A percentile compares a stretch with the other conserved stretches of the same genome.
phyloP scores from a whole-genome alignment of 2,797 vertebrate genomes.

The Dendrocincla tyrannina region DNA sequence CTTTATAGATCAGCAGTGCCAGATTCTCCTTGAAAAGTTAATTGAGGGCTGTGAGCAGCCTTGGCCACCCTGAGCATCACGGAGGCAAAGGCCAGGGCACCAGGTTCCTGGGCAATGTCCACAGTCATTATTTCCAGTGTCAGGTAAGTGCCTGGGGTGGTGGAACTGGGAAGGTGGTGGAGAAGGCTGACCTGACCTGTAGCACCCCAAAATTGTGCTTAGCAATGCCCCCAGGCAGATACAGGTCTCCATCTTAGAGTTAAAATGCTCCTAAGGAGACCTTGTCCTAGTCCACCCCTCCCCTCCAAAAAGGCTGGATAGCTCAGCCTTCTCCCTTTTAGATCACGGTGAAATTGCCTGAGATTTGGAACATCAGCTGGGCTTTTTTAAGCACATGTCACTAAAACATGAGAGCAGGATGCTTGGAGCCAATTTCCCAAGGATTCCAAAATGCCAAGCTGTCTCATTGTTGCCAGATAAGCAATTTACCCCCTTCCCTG shows the following conservation, averaged over 20 bases:
- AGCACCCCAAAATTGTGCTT: accelerated
- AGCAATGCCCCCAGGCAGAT: not conserved
- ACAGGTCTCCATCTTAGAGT: not conserved
- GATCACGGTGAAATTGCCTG: not conserved
- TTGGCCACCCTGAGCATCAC: not conserved
- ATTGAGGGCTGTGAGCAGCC: not conserved
- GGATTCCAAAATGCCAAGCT: not conserved
- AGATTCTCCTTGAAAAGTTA: not conserved
- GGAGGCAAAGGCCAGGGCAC: no score
- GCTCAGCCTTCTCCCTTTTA: not conserved
- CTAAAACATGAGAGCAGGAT: not conserved
- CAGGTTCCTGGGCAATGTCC: not conserved
- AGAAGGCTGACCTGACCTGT: not conserved
- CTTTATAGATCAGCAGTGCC: not conserved
- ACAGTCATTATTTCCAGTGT: not conserved
- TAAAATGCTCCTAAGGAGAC: not conserved
- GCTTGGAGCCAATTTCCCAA: not conserved
- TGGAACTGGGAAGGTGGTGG: not conserved
- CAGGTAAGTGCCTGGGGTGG: accelerated
- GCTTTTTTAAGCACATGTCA: not conserved
- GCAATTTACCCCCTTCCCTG: constrained; percentile 1
- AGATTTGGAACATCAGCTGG: not conserved
- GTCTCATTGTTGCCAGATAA: not conserved
- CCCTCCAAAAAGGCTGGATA: not conserved
- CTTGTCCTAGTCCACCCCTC: not conserved